Base-by-base conservation (phyloP, 2,888 invertebrate genomes). In the Hyposoter didymator region DNA sequence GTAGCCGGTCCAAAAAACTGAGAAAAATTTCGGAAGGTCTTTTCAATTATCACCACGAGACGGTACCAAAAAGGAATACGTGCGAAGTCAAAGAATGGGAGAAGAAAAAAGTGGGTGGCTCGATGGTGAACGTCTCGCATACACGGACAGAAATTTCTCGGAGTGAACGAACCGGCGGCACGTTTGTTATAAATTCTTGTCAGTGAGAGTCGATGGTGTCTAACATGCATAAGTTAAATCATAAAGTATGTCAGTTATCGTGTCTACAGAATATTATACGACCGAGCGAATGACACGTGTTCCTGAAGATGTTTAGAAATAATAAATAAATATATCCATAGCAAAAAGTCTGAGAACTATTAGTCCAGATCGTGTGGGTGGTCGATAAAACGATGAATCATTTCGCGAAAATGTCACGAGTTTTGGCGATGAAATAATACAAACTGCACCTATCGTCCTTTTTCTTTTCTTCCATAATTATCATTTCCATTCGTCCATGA, bases 401-500 rank as follows among this genome's bases (percentile, higher is more conserved):
- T 84, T 84, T 85, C 76, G 82, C 86, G 86, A 89, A 70, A 89
- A 89, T 89, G 89, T 88, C 87, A 89, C 87, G 86, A 55, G 86
- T 87, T 87, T 88, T 43, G 86, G 78, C 84, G 81, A 86, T 82
- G 73, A 74, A 81, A 81, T 80, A 82, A 85, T 83, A 52, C 82
- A 19, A 22, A 78, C 81, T 67, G 84, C 80, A 82, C 81, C 81
- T 69, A 67, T 59, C 17, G 17, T 12, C 2, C 7, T 82, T 72
- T 66, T 52, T 72, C 2, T 47, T n/a, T 12, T 55, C 45, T 14
- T 10, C 19, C 39, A 62, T 39, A 62, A 72, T 73, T 67, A 81
- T 81, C 73, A 66, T 81, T 74, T 45, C 17, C 12, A n/a, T 70
- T 70, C 72, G 49, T 19, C 35, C 73, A 72, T 76, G 35, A 45